Conservation (phyloP, 1,140 invertebrate genomes). For the Sinella curviseta region DNA sequence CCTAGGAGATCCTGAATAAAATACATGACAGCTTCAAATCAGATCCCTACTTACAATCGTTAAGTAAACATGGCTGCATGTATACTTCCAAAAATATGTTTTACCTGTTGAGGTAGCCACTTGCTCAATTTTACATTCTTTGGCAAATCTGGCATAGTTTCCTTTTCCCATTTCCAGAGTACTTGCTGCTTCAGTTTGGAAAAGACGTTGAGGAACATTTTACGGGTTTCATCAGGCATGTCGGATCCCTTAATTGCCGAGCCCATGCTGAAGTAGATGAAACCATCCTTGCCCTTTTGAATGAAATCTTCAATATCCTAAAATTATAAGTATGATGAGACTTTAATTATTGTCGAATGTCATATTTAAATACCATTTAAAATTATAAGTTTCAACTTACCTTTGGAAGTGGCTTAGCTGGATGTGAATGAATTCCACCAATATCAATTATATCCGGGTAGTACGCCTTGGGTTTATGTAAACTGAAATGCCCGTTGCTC, state of each 20-base stretch:
- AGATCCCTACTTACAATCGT: neutral
- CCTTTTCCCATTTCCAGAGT: constrained; percentile 64
- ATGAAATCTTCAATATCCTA: constrained; percentile 49
- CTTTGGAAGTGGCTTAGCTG: constrained; percentile 54
- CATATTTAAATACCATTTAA: neutral
- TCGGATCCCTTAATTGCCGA: constrained; percentile 49
- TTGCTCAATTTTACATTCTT: constrained; percentile 65
- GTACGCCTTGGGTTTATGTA: constrained; percentile 22
- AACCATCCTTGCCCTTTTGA: no score
- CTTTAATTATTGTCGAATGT: no score
- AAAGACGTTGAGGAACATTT: constrained; percentile 51
- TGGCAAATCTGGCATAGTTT: constrained; percentile 59
- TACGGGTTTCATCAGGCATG: constrained; percentile 48
- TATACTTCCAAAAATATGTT: constrained; percentile 52
- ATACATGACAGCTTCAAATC: neutral
- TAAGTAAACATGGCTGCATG: constrained; percentile 56
- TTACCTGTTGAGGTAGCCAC: constrained; percentile 67
- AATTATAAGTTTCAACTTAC: constrained; percentile 52
- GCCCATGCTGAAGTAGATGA: constrained; percentile 54
- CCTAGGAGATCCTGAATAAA: constrained; percentile 12
- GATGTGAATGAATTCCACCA: constrained; percentile 48
- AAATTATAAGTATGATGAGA: neutral
- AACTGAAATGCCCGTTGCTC: constrained; percentile 39
- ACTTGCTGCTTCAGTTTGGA: constrained; percentile 58
- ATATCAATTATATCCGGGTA: constrained; percentile 37